Conservation (phyloP, 2,888 invertebrate species). For the Platycheirus rosarum region DNA sequence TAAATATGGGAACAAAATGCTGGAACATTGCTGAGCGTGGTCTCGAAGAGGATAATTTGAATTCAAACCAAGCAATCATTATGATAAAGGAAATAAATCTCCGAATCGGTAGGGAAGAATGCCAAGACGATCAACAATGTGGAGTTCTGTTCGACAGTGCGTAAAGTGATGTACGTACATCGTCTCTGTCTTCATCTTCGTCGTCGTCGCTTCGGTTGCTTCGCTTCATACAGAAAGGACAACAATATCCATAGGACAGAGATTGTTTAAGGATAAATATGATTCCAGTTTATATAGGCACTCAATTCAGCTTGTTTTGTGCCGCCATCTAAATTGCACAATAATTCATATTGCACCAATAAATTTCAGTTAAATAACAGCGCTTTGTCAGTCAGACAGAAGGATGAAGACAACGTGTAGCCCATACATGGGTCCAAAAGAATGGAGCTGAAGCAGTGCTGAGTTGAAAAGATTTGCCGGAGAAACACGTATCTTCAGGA, state of each 20-base stretch:
- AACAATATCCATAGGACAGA: constrained; percentile 18
- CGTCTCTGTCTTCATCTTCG: not conserved
- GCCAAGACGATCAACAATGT: constrained; percentile 38
- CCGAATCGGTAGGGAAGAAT: constrained; percentile 30
- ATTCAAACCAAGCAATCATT: constrained; percentile 65
- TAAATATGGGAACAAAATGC: constrained; percentile 58
- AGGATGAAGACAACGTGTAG: constrained; percentile 53
- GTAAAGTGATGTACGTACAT: constrained; percentile 66
- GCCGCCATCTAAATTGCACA: constrained; percentile 75
- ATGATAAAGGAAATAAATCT: constrained; percentile 70
- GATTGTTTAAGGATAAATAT: constrained; percentile 33
- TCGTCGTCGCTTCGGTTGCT: not conserved
- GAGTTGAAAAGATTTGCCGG: too few relatives aligned
- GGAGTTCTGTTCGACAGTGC: constrained; percentile 60
- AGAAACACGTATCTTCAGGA: too few relatives aligned
- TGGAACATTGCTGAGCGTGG: not conserved
- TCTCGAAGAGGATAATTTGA: constrained; percentile 44
- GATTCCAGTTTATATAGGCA: constrained; percentile 47
- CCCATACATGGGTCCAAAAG: too few relatives aligned
- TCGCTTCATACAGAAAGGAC: constrained; percentile 19
- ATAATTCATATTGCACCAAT: constrained; percentile 76
- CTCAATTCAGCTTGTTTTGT: constrained; percentile 66
- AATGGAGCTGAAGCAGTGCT: too few relatives aligned
- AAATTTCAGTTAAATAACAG: constrained; percentile 75
- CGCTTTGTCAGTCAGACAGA: constrained; percentile 58